Base-by-base conservation (phyloP, 2,888 invertebrate genomes). In the Emmelina monodactyla region DNA sequence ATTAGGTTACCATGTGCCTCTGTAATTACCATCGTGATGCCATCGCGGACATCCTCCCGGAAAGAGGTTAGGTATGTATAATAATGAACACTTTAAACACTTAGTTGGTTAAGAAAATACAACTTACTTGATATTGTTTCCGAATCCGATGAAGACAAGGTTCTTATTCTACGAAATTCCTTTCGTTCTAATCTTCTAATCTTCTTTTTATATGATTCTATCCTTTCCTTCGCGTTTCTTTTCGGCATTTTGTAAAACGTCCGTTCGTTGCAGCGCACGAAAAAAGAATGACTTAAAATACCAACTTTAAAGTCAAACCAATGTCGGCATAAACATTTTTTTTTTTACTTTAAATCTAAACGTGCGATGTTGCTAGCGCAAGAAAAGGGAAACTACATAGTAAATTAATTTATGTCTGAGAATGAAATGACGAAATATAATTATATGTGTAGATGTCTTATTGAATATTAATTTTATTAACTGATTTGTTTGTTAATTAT, bases 201-300 rank as follows among this genome's bases (percentile, higher is more conserved):
- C 25, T 32, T 32, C 9, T 32, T 19, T 7, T 22, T 19, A 13
- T 12, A 32, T 6, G 5, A 9, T 9, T 32, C 32, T 2, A 32
- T 12, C 12, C 22, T 19, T 13, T 32, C 22, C 10, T 11, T 3
- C 11, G 12, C 10, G 10, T n/a, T 11, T 19, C 19, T 5, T 19
- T 19, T 19, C 5, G 19, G 19, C 19, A 19, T 19, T 19, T 9
- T 9, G 5, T 3, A 16, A 11, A n/a, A 22, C 14, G 22, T 32
- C 13, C 22, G 32, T 9, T 15, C 22, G 15, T 12, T 22, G 32
- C 32, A 16, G 14, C 32, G 32, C 32, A 32, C 32, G 13, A 14
- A 32, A 32, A 32, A 32, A 22, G 32, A 32, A 32, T 32, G 32
- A 51, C 25, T 25, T n/a, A n/a, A n/a, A n/a, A n/a, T n/a, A n/a